Evolutionary conservation across 2,888 invertebrate genomes (phyloP).

Genomic region (Temnothorax rugatulus): DNA sequence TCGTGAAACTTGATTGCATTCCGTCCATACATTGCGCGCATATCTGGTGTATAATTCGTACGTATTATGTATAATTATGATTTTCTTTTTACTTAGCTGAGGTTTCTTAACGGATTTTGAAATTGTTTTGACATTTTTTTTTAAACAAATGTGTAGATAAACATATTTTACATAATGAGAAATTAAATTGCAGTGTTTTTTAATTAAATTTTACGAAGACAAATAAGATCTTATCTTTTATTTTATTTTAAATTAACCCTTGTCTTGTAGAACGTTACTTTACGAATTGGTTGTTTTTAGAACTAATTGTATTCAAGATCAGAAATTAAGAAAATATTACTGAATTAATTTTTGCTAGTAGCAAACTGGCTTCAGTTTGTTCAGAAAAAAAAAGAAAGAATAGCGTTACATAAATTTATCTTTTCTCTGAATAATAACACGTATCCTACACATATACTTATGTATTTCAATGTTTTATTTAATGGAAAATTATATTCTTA

Average conservation of each 20-base stretch:
- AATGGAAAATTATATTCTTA: slow-evolving; percentile 72
- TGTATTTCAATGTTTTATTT: slow-evolving; percentile 12
- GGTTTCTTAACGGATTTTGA: not conserved
- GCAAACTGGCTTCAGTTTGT: not conserved
- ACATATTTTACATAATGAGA: not conserved
- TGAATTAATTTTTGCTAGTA: not conserved
- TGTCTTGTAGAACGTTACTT: not conserved
- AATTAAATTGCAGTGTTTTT: not conserved
- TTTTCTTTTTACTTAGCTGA: not conserved
- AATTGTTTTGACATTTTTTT: not conserved
- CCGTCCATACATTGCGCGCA: slow-evolving; percentile 14
- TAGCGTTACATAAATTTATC: not conserved
- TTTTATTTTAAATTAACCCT: not conserved
- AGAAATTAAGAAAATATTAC: not conserved
- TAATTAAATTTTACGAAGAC: not conserved
- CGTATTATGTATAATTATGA: not conserved
- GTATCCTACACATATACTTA: not conserved
- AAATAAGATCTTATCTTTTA: not conserved
- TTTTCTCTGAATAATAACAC: slow-evolving; percentile 15
- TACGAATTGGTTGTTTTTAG: not conserved
- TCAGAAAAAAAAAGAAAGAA: not conserved
- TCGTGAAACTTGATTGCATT: slow-evolving; percentile 51
- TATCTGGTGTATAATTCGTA: slow-evolving; percentile 19
- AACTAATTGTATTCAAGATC: not conserved
- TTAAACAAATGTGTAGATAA: not conserved